phyloP scores from a whole-genome alignment of 2,797 vertebrate genomes.

The Lophius americanus region DNA sequence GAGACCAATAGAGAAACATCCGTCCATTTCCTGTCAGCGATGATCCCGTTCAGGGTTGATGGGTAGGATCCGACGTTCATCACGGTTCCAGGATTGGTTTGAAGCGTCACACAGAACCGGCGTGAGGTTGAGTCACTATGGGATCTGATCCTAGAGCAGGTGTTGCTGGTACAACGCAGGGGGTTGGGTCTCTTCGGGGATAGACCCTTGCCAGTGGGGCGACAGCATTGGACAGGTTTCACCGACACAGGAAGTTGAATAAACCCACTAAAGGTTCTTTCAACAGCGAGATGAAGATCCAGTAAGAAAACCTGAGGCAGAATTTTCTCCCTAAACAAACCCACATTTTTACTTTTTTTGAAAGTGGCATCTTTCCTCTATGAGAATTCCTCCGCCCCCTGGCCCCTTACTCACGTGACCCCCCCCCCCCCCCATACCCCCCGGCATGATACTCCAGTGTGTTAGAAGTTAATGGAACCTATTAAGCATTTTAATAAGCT shows the following conservation, averaged over 20 bases:
- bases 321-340: slow-evolving; percentile 47
- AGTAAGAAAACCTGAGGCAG: slow-evolving; percentile 9
- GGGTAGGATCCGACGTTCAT: no score
- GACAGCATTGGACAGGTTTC: background rate
- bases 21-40: no score
- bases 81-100: no score
- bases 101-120: no score
- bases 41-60: no score
- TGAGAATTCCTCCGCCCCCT: slow-evolving; percentile 18
- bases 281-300: slow-evolving; percentile 28
- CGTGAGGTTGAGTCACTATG: no score
- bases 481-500: slow-evolving; percentile 84
- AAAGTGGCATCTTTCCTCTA: slow-evolving; percentile 60
- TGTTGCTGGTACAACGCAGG: no score
- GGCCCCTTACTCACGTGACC: background rate
- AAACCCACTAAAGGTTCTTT: background rate
- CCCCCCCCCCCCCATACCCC: slow-evolving; percentile 21
- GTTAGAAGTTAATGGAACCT: slow-evolving; percentile 81
- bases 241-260: slow-evolving; percentile 29
- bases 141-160: no score
- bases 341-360: slow-evolving; percentile 46
- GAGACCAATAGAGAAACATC: no score
- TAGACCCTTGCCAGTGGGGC: no score
- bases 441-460: slow-evolving; percentile 54
- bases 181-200: no score